A percentile compares a stretch with the other conserved stretches of the same genome.
Conservation (phyloP, 2,888 invertebrate species). For the Chromoteleia sp. region DNA sequence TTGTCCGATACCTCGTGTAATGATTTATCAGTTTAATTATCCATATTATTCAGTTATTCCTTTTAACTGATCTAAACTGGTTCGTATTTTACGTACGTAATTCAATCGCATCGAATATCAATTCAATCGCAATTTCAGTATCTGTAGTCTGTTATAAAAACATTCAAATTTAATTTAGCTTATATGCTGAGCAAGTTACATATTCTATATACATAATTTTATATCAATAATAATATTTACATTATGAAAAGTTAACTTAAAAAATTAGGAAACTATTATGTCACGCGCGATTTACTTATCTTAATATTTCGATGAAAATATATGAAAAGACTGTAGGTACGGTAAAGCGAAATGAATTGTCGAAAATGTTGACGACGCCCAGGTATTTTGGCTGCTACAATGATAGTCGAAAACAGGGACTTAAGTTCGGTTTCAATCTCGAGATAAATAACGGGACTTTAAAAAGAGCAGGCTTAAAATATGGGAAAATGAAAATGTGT, state of each 20-base stretch:
- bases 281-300: too few relatives aligned
- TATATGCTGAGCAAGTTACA: too few relatives aligned
- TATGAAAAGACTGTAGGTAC: too few relatives aligned
- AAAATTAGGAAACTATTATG: too few relatives aligned
- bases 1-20: conserved; percentile 13
- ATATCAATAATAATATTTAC: too few relatives aligned
- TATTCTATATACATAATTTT: too few relatives aligned
- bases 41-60: conserved; percentile 15
- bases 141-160: not conserved
- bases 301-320: too few relatives aligned
- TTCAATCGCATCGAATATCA: not conserved
- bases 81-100: not conserved
- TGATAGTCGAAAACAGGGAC: conserved; percentile 18
- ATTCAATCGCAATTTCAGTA: conserved; percentile 3
- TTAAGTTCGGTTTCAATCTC: conserved; percentile 43
- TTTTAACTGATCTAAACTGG: conserved; percentile 2
- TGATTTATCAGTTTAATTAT: conserved; percentile 25
- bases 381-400: conserved; percentile 8
- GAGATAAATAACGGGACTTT: conserved; percentile 27
- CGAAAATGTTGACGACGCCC: conserved; percentile 24
- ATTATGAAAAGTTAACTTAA: too few relatives aligned
- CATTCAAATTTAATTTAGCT: too few relatives aligned
- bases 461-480: conserved; percentile 49
- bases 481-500: conserved; percentile 60
- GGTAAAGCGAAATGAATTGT: not conserved